Percentiles rank a stretch among this genome's conserved stretches.
These are phyloP conservation scores for Andricus grossulariae DNA, from an alignment of 1,140 invertebrate species.

Conservation along the genomic window DNA sequence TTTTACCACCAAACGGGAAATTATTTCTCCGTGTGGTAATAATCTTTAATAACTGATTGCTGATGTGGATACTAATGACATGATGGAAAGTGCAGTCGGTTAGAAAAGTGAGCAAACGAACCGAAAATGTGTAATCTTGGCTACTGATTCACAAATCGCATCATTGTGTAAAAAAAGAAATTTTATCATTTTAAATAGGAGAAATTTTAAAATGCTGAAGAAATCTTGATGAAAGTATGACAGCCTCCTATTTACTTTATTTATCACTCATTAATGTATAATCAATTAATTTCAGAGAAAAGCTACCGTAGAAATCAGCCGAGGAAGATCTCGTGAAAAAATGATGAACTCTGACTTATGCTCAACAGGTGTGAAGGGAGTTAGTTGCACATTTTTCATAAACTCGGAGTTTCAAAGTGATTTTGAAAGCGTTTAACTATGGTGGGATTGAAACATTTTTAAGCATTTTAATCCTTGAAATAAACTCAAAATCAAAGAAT, in stretches of 20 bases:
- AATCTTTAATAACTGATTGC: slow-evolving; percentile 20
- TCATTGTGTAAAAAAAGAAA: background rate
- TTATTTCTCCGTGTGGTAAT: slow-evolving; percentile 22
- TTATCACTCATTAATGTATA: background rate
- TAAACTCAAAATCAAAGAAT: too few relatives aligned
- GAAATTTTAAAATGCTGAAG: background rate
- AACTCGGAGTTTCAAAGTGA: slow-evolving; percentile 5
- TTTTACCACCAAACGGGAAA: background rate
- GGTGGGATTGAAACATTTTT: too few relatives aligned
- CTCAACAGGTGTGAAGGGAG: slow-evolving; percentile 21
- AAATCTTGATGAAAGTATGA: background rate
- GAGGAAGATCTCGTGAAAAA: background rate
- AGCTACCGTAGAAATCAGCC: background rate
- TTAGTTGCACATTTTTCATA: slow-evolving; percentile 16
- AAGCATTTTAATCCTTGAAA: too few relatives aligned
- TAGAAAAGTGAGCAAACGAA: slow-evolving; percentile 28
- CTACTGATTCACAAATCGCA: slow-evolving; percentile 16
- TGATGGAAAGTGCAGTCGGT: slow-evolving; percentile 16
- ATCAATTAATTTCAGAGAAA: background rate
- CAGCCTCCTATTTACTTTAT: background rate
- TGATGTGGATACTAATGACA: slow-evolving; percentile 11
- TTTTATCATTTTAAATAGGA: background rate
- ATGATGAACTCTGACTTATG: background rate
- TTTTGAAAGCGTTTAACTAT: too few relatives aligned
- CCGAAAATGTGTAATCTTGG: slow-evolving; percentile 12